A percentile compares a stretch with the other conserved stretches of the same genome.
phyloP scores from a whole-genome alignment of 2,113 vertebrate species.

The Ophthalmolycus amberensis region DNA sequence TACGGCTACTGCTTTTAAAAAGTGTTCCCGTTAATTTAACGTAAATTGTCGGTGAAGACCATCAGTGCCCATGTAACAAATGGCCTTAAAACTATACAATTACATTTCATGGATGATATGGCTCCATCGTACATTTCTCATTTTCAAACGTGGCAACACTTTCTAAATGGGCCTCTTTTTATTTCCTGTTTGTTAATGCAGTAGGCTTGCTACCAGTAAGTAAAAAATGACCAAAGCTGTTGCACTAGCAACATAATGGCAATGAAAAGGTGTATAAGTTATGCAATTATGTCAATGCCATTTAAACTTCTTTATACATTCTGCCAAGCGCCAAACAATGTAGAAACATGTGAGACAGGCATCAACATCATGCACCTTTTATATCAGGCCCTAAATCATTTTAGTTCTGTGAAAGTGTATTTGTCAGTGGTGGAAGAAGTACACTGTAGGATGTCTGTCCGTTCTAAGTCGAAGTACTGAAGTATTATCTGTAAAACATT shows the following conservation, averaged over 20 bases:
- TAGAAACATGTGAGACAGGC: not conserved
- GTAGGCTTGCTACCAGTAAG: not conserved
- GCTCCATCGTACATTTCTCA: not conserved
- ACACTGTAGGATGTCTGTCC: not conserved
- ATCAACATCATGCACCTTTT: not conserved
- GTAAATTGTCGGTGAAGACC: not conserved
- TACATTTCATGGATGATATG: not conserved
- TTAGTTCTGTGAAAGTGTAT: not conserved
- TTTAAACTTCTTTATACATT: not conserved
- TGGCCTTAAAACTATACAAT: not conserved
- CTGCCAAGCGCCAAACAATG: not conserved
- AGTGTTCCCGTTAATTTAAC: not conserved
- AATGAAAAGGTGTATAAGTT: not conserved
- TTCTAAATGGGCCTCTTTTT: not conserved
- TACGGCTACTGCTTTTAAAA: not conserved
- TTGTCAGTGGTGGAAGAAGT: not conserved
- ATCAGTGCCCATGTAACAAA: not conserved
- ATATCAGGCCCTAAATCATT: not conserved
- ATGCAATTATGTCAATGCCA: not conserved
- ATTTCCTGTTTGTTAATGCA: not conserved
- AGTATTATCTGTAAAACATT: not conserved
- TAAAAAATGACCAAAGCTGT: not conserved
- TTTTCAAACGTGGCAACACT: not conserved
- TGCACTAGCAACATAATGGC: not conserved
- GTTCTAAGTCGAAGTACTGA: not conserved